Evolutionary conservation across 2,113 vertebrate genomes (phyloP), one percentile per base, ranked within the genome.

Genomic region (Heterotis niloticus): DNA sequence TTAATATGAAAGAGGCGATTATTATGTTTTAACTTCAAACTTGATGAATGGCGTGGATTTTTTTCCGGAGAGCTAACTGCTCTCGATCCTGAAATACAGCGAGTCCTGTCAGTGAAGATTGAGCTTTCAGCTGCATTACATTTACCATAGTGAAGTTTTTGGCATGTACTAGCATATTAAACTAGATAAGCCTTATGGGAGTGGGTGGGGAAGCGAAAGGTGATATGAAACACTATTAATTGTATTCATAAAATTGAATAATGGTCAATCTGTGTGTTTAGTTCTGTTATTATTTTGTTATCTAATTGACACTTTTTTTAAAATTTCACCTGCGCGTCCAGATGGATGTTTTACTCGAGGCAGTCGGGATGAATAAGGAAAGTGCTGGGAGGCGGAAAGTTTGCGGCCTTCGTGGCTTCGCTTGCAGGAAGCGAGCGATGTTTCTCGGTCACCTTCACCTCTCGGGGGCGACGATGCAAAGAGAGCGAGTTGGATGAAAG

Each of bases 1-100:
- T 91, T 91, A 89, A 91, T 91, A 90, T 89, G 90, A 90, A 90
- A 86, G 88, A 88, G 88, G 87, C 89, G 90, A 91, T 90, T 90
- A 90, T 91, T 89, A 92, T 90, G 88, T 90, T 91, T 91, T 86
- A 89, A 89, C 90, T 87, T 88, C 86, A 88, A 85, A 89, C 82
- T 87, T 88, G 89, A 91, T 91, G 89, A 88, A 91, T 91, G 88
- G 85, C 84, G 76, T 54, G 83, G 88, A 88, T 90, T 90, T 90
- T 88, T 85, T 88, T 81, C 67, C 81, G 83, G 83, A 86, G 85
- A 84, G 79, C 82, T 67, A 78, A 71, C 20, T 59, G 29, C 54
- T 20, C 28, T 62, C 28, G 28, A 78, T 34, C 28, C 57, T 10
- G 70, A 78, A 70, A 24, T 29, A 78, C 11, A 5, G 66, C 52